Evolutionary conservation across 2,888 invertebrate genomes (phyloP).

Genomic region (Cephus rjabovi): DNA sequence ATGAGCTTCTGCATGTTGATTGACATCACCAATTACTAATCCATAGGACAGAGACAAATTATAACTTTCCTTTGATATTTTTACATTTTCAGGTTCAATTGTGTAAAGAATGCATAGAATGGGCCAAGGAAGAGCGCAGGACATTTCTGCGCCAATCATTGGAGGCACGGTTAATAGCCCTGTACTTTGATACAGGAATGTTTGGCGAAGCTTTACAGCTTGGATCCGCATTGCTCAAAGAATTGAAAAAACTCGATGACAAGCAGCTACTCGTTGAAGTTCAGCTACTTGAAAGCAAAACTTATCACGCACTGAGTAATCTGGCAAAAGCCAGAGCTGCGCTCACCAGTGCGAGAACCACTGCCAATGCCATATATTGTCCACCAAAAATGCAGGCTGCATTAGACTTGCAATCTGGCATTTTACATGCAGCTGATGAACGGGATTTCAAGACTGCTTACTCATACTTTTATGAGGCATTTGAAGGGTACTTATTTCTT

Average conservation of each 20-base stretch:
- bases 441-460: constrained; percentile 99
- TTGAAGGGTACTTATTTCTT: constrained; percentile 83
- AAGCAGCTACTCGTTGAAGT: constrained; percentile 99
- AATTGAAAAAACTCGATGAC: constrained; percentile 98
- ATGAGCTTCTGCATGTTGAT: background rate
- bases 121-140: constrained; percentile 98
- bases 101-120: constrained; percentile 98
- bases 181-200: constrained; percentile 94
- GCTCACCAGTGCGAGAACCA: constrained; percentile 97
- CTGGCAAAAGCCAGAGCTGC: constrained; percentile 97
- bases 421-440: constrained; percentile 99
- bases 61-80: background rate
- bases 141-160: constrained; percentile 97
- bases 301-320: constrained; percentile 97
- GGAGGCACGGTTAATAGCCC: constrained; percentile 93
- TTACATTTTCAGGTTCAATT: constrained; percentile 74
- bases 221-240: constrained; percentile 89
- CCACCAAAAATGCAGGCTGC: constrained; percentile 99
- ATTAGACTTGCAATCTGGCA: constrained; percentile 96
- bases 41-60: background rate
- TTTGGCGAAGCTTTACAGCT: constrained; percentile 87
- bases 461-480: constrained; percentile 99
- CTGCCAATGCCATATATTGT: constrained; percentile 99
- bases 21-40: background rate
- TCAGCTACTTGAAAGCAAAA: constrained; percentile 97